Evolutionary conservation across 1,140 invertebrate genomes (phyloP), one percentile per base, ranked within the genome.

Genomic region (Trissolcus basalis): DNA sequence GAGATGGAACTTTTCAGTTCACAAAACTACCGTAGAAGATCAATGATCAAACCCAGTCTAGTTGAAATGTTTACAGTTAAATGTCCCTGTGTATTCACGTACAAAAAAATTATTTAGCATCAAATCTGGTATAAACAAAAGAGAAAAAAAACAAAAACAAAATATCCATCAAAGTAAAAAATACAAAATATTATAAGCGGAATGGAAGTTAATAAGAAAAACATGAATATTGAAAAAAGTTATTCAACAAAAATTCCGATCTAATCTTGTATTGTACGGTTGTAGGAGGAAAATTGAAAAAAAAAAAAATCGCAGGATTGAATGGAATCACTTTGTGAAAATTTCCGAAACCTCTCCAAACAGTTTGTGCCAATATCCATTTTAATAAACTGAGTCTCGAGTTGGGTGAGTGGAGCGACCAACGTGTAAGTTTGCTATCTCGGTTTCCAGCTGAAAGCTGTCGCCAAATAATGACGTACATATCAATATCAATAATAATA

Each of bases 21-120:
- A 41, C 36, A 67, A 58, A 56, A 43, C 49, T 33, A 59, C 43
- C 56, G n/a, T 33, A 39, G 35, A 56, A 33, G 39, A 33, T 16
- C 56, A 14, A 36, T 55, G 56, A 69, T 69, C 55, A 36, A 35
- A 15, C 15, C 13, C 27, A 10, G 59, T 32, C 58, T 71, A 58
- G 53, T 64, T 71, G 53, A 64, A 64, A 71, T 64, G 63, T 64
- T 58, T 64, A 59, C 41, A 53, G 68, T 48, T 32, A 35, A 27
- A 35, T 39, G 58, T 44, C 51, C 44, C 44, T 39, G 59, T 63
- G 59, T 63, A 63, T 71, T 63, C 50, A 50, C 10, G 33, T 6
- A 35, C 33, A 6, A 10, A 35, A 35, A 35, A 5, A 6, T 35
- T 35, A 5, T 35, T 35, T 35, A 35, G 33, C 33, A 35, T 35